Evolutionary conservation across 2,113 vertebrate species (phyloP), one percentile per base, ranked within the genome.

Genomic region (Nestor notabilis): DNA sequence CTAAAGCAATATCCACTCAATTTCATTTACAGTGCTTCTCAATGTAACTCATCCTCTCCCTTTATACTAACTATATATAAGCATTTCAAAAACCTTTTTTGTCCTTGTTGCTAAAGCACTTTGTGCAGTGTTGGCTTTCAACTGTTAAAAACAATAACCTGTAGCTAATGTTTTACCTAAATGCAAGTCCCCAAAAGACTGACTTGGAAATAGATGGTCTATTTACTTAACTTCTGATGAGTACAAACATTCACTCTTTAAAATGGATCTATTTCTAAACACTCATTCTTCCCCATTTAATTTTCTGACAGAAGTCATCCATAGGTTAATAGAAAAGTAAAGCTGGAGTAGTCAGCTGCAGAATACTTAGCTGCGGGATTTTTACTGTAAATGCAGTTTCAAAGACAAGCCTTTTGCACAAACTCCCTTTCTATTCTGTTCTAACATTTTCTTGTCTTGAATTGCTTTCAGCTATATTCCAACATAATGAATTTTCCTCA

Each of bases 301-400:
- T 98, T 98, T 96, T 87, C 93, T 94, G 95, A 95, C 93, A 97
- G 96, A 97, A 97, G 97, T 96, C 97, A 97, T 95, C 93, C 89
- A 18, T 87, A 97, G 97, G 91, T 71, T 89, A 72, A 78, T 79
- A 97, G 95, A 96, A 97, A 97, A 97, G 96, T 79, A 96, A 94
- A 98, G 81, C 44, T 65, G 47, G 4, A 81, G 52, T 85, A 86
- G 50, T 89, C 68, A 97, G 84, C 49, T 76, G 79, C 91, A 94
- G 74, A 83, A 85, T 87, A 83, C 85, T 89, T 87, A 96, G 85
- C 69, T 85, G 74, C 88, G 71, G 44, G 68, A 90, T 63, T 96
- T 97, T 96, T 94, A 94, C 56, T 97, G 91, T 89, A 84, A 88
- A 95, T 77, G 88, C 89, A 94, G 91, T 97, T 96, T 94, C 27